These are phyloP conservation scores for Hyposoter dolosus DNA, from an alignment of 2,888 invertebrate species.

Conservation along the genomic window DNA sequence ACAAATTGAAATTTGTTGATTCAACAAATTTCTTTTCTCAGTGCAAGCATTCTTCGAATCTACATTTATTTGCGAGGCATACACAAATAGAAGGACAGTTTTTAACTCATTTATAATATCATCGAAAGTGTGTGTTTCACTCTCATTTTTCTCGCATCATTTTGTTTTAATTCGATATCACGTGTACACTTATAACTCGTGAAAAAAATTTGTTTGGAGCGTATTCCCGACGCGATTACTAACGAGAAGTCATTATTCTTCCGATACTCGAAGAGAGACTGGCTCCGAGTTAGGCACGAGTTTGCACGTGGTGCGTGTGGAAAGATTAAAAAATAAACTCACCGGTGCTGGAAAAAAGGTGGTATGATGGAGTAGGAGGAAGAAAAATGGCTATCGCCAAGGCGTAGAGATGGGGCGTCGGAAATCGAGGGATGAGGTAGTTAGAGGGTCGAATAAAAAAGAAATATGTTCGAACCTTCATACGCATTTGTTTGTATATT, in stretches of 20 bases:
- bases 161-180: neutral
- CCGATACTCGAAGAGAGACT: constrained; percentile 54
- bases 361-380: constrained; percentile 56
- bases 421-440: constrained; percentile 45
- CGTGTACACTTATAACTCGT: constrained; percentile 5
- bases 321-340: constrained; percentile 21
- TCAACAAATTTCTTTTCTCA: too few species aligned
- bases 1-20: too few species aligned
- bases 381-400: constrained; percentile 58
- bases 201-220: constrained; percentile 42
- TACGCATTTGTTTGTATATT: constrained; percentile 18
- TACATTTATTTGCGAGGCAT: neutral
- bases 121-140: neutral
- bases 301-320: constrained; percentile 23
- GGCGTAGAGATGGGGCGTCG: constrained; percentile 54
- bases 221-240: constrained; percentile 56
- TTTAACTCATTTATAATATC: neutral
- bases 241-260: constrained; percentile 68
- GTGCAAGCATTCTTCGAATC: neutral
- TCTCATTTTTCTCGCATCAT: neutral
- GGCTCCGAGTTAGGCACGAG: constrained; percentile 11
- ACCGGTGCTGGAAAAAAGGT: constrained; percentile 26
- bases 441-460: constrained; percentile 42
- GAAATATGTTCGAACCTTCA: neutral
- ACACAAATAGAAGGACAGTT: neutral